Conservation (phyloP, 2,113 vertebrate genomes). For the Poeciliopsis retropinna region DNA sequence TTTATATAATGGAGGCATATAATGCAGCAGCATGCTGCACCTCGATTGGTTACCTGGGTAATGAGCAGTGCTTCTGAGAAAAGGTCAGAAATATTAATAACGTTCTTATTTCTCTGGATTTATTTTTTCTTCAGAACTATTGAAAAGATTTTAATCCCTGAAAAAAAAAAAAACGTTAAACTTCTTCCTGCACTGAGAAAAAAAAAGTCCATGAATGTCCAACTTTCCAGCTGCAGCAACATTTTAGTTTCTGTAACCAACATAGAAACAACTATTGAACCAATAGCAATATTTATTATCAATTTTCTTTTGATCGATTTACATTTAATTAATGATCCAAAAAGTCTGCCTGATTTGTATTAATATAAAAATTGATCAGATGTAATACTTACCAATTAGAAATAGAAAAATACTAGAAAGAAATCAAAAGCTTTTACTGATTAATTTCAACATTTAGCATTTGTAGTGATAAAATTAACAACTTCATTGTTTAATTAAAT, state of each 20-base stretch:
- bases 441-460: too few relatives aligned
- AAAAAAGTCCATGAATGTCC: background rate
- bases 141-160: background rate
- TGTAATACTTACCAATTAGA: too few relatives aligned
- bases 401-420: too few relatives aligned
- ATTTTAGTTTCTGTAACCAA: background rate
- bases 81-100: conserved; percentile 2
- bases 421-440: too few relatives aligned
- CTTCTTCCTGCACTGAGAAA: background rate
- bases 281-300: too few relatives aligned
- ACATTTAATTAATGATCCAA: too few relatives aligned
- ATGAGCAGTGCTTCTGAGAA: background rate
- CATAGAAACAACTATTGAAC: too few relatives aligned
- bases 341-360: too few relatives aligned
- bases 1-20: background rate
- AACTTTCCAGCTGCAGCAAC: background rate
- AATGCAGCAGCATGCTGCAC: background rate
- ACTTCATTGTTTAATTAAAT: too few relatives aligned
- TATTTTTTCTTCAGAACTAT: background rate
- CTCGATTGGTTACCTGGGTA: background rate
- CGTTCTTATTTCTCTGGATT: background rate
- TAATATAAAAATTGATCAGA: too few relatives aligned
- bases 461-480: too few relatives aligned
- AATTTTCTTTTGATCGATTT: too few relatives aligned
- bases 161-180: background rate